Percentiles rank a stretch among this genome's conserved stretches.
phyloP scores from a whole-genome alignment of 2,888 invertebrate species.

The Drosophila anceps region DNA sequence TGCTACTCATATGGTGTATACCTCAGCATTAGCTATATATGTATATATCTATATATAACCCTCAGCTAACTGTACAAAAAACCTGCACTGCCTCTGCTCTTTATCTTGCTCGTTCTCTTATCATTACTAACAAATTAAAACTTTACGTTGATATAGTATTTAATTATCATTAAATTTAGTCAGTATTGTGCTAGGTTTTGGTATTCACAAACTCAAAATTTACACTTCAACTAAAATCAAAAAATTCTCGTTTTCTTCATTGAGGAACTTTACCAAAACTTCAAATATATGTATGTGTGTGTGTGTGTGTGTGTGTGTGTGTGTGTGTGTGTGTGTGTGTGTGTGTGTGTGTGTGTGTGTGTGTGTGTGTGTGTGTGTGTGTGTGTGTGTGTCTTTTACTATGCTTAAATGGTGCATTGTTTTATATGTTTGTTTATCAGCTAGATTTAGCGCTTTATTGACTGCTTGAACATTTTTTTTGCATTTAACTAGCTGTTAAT shows the following conservation, averaged over 20 bases:
- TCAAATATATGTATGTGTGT: constrained; percentile 49
- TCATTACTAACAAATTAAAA: constrained; percentile 70
- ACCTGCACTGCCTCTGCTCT: constrained; percentile 8
- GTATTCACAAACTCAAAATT: constrained; percentile 60
- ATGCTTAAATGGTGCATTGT: constrained; percentile 56
- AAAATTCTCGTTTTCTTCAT: constrained; percentile 23
- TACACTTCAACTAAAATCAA: constrained; percentile 50
- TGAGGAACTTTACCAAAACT: constrained; percentile 77
- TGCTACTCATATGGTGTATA: constrained; percentile 42
- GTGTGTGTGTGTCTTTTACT: constrained; percentile 36
- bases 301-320: constrained; percentile 40
- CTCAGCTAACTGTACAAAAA: constrained; percentile 73
- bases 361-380: constrained; percentile 34
- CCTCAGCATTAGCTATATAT: constrained; percentile 46
- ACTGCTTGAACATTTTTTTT: constrained; percentile 72
- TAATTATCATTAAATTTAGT: constrained; percentile 45
- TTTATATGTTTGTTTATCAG: constrained; percentile 29
- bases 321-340: constrained; percentile 21
- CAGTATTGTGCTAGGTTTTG: constrained; percentile 67
- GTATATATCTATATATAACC: constrained; percentile 6
- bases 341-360: constrained; percentile 35
- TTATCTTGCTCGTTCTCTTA: constrained; percentile 44
- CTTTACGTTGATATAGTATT: constrained; percentile 69
- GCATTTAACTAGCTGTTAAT: constrained; percentile 50
- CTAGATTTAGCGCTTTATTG: constrained; percentile 56